Evolutionary conservation across 2,888 invertebrate species (phyloP), one percentile per base, ranked within the genome.

Genomic region (Rotaria magnacalcarata): DNA sequence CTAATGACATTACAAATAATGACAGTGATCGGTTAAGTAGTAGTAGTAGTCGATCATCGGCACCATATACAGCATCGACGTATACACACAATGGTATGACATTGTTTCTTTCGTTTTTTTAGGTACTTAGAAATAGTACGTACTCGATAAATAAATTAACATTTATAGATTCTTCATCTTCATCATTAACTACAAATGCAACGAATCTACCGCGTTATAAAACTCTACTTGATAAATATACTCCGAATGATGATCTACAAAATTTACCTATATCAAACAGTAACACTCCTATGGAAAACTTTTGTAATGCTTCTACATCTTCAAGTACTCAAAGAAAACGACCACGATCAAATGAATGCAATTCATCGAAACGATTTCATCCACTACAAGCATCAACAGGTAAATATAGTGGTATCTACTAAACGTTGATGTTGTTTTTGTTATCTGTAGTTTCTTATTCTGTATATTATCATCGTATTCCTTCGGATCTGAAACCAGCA

Each of bases 361-460:
- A 47, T n/a, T 24, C 47, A 47, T 47, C 80, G 47, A 80, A 80
- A 80, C 80, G 80, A 80, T 80, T 80, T 24, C 80, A 41, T 80
- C 10, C 47, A n/a, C 5, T n/a, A 80, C 80, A 24, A 47, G 47
- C 67, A 67, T 67, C 67, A 34, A 34, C 67, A 67, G 67, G 67
- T 67, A 67, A 16, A 52, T 11, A 16, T 52, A 52, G 11, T 52
- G 50, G 34, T 34, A 34, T 34, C 34, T 34, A 34, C 34, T 34
- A 2, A 34, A 2, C 34, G 34, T 34, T 34, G 34, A 34, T 34
- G 34, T 34, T 34, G 34, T 34, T 34, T 34, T 34, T 34, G 34
- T 2, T 2, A 34, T 34, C 34, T 34, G 34, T 34, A 34, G 34
- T 34, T 34, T 34, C 34, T 34, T 34, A 34, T 34, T 34, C 34